A percentile compares a stretch with the other conserved stretches of the same genome.
Conservation (phyloP, 2,113 vertebrate genomes). For the Bostrychus sinensis region DNA sequence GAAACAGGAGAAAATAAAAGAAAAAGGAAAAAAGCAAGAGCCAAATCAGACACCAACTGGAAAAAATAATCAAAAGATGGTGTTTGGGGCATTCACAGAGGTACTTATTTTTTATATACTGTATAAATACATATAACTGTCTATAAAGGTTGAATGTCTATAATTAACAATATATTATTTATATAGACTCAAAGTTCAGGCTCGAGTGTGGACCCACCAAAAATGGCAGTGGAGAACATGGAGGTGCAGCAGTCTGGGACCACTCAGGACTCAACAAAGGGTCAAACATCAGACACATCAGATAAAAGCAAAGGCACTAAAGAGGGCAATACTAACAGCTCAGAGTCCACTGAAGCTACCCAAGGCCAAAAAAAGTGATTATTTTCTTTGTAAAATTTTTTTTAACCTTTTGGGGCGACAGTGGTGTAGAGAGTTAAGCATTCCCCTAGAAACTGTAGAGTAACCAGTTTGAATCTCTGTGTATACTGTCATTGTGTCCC, state of each 20-base stretch:
- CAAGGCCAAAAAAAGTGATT: constrained; percentile 55
- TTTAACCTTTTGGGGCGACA: too few species aligned
- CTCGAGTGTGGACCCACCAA: constrained; percentile 54
- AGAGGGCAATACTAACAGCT: not conserved
- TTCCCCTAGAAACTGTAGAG: too few species aligned
- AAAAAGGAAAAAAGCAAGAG: not conserved
- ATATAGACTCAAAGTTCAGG: constrained; percentile 27
- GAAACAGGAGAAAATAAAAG: constrained; percentile 47
- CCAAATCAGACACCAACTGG: constrained; percentile 1
- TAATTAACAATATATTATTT: not conserved
- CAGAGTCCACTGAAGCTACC: rapidly evolving
- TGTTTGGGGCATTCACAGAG: constrained; percentile 37
- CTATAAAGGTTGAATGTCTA: too few species aligned
- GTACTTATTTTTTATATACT: constrained; percentile 31
- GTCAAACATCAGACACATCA: not conserved
- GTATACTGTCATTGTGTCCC: too few species aligned
- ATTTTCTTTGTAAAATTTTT: not conserved
- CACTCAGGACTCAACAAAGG: not conserved
- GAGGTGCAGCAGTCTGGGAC: constrained; percentile 29
- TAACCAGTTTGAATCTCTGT: too few species aligned
- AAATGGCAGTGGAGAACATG: not conserved
- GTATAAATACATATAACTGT: not conserved
- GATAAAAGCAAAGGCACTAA: not conserved
- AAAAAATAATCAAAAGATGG: constrained; percentile 5
- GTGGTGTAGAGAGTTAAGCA: too few species aligned